A percentile compares a stretch with the other conserved stretches of the same genome.
phyloP scores from a whole-genome alignment of 2,797 vertebrate genomes.

The Champsocephalus esox region DNA sequence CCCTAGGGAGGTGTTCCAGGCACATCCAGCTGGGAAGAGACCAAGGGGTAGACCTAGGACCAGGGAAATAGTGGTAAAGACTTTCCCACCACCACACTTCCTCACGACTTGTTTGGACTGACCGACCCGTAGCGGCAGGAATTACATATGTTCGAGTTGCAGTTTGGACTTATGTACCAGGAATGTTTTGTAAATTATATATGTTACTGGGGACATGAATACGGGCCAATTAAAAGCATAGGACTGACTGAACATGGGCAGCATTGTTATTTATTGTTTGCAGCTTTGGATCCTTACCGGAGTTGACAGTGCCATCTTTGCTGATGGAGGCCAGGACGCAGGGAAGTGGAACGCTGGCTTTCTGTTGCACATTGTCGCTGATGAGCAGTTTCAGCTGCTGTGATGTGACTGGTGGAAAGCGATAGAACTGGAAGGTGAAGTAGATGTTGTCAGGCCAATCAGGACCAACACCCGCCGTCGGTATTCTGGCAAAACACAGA shows the following conservation, averaged over 20 bases:
- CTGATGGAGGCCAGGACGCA: constrained; percentile 84
- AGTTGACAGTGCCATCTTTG: constrained; percentile 81
- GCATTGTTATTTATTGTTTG: neutral
- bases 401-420: constrained; percentile 89
- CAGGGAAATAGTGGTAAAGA: no score
- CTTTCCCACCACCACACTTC: no score
- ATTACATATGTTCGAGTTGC: no score
- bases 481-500: constrained; percentile 75
- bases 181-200: neutral
- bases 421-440: constrained; percentile 97
- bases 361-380: constrained; percentile 25
- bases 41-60: no score
- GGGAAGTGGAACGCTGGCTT: constrained; percentile 41
- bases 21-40: no score
- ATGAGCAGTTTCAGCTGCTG: constrained; percentile 87
- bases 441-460: constrained; percentile 88
- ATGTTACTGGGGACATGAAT: neutral
- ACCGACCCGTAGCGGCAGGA: no score
- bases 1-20: no score
- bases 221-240: neutral
- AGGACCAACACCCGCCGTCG: constrained; percentile 45
- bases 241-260: constrained; percentile 1
- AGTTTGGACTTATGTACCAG: neutral
- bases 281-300: constrained; percentile 79
- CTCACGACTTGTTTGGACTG: no score